Percentiles rank a stretch among this genome's conserved stretches.
These are phyloP conservation scores for Bolinopsis microptera DNA, from an alignment of 37 sponge, comb jelly and placozoan species.

Conservation along the genomic window DNA sequence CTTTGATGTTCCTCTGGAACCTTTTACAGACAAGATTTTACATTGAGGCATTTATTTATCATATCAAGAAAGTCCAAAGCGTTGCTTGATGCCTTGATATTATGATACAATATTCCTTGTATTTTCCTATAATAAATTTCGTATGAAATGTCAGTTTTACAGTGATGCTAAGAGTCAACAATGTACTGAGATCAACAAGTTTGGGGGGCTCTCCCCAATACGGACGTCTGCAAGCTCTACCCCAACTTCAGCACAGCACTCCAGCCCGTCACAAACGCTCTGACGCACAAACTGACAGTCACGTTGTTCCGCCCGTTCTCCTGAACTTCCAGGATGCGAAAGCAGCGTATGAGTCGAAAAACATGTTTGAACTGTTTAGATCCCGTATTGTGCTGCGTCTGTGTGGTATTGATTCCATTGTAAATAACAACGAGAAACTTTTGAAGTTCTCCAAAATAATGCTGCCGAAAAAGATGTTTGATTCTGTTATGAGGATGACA, in stretches of 20 bases:
- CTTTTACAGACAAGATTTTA: too few species aligned
- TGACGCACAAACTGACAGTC: neutral
- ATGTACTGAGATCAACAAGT: neutral
- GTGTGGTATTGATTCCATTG: constrained; percentile 15
- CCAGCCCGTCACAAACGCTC: neutral
- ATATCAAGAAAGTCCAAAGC: too few species aligned
- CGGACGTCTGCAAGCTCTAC: neutral
- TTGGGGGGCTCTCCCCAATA: neutral
- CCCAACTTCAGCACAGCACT: neutral
- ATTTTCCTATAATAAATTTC: too few species aligned
- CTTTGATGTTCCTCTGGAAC: too few species aligned
- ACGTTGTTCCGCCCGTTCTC: neutral
- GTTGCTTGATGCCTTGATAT: too few species aligned
- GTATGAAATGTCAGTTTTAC: neutral
- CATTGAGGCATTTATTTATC: too few species aligned
- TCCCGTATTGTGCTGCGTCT: neutral
- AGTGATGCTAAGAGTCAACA: neutral
- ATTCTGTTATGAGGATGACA: constrained; percentile 75
- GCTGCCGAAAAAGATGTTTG: constrained; percentile 69
- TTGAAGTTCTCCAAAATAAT: constrained; percentile 57
- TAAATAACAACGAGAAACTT: constrained; percentile 68
- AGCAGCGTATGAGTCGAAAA: constrained; percentile 10
- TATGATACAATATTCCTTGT: too few species aligned
- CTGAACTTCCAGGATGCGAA: constrained; percentile 56
- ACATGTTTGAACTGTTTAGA: constrained; percentile 17